Percentiles rank a stretch among this genome's conserved stretches.
Conservation (phyloP, 1,140 invertebrate species). For the Phortica variegata region DNA sequence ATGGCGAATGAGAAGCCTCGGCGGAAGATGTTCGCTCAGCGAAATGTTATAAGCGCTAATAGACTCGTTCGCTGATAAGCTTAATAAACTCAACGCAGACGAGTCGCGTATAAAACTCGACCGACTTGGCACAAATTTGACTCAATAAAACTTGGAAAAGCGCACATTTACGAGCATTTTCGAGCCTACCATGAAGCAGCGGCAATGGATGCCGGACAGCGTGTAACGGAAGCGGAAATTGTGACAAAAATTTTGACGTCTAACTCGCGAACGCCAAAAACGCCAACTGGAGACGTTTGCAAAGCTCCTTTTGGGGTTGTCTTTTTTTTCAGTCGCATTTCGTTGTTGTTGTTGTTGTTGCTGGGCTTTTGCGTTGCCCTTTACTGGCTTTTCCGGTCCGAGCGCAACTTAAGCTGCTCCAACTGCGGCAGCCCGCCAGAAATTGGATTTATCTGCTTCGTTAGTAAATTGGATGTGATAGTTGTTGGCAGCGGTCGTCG, state of each 20-base stretch:
- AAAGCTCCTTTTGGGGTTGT: constrained; percentile 10
- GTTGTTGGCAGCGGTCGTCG: too few species aligned
- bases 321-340: constrained; percentile 15
- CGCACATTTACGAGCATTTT: too few species aligned
- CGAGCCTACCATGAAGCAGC: constrained; percentile 1
- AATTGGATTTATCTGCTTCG: constrained; percentile 54
- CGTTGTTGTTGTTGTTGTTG: constrained; percentile 10
- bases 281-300: constrained; percentile 5
- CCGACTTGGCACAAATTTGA: too few species aligned
- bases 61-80: constrained; percentile 27
- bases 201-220: constrained; percentile 26
- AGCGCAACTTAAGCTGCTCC: background rate
- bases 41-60: constrained; percentile 32
- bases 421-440: constrained; percentile 36
- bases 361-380: background rate
- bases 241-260: constrained; percentile 5
- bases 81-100: constrained; percentile 34
- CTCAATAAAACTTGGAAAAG: too few species aligned
- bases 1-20: background rate
- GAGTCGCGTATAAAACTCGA: too few species aligned
- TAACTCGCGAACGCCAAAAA: constrained; percentile 20
- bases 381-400: constrained; percentile 1
- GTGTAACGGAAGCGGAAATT: constrained; percentile 45
- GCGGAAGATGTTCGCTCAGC: background rate
- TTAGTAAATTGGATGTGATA: constrained; percentile 55